Evolutionary conservation across 2,797 vertebrate genomes (phyloP).

Genomic region (Cuculus canorus): DNA sequence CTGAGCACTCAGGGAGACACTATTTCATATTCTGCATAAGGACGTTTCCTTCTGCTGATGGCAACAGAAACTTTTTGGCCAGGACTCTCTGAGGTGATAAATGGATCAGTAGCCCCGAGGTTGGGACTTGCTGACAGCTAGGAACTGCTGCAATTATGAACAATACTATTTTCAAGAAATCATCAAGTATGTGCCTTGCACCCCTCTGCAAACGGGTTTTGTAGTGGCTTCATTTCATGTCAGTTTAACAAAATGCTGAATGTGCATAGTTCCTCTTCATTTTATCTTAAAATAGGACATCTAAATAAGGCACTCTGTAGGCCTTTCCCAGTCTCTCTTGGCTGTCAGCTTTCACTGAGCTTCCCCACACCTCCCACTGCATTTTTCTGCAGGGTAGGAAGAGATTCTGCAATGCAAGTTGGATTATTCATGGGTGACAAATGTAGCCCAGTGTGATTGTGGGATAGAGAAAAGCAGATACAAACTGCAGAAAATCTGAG

Average conservation of each 20-base stretch:
- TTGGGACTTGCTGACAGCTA: not conserved
- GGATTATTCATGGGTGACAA: slow-evolving; percentile 68
- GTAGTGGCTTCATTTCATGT: slow-evolving; percentile 59
- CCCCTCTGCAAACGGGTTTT: slow-evolving; percentile 38
- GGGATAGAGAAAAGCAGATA: slow-evolving; percentile 48
- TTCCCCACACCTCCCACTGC: slow-evolving; percentile 71
- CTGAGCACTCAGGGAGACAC: not conserved
- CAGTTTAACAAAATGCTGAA: slow-evolving; percentile 68
- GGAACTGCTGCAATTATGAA: not conserved
- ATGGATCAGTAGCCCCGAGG: not conserved
- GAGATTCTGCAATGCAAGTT: slow-evolving; percentile 62
- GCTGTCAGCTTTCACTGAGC: slow-evolving; percentile 71
- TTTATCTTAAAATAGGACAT: slow-evolving; percentile 69
- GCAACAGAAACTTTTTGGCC: not conserved
- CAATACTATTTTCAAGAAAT: not conserved
- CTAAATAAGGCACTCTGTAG: slow-evolving; percentile 61
- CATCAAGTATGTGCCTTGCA: not conserved
- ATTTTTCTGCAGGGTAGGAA: slow-evolving; percentile 68
- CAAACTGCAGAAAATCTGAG: slow-evolving; percentile 20
- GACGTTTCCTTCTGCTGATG: not conserved
- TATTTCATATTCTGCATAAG: not conserved
- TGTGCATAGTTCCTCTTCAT: slow-evolving; percentile 61
- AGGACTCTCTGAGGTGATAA: not conserved
- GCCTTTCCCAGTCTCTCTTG: slow-evolving; percentile 71
- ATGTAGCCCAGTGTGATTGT: slow-evolving; percentile 42